These are phyloP conservation scores for Melipona beecheii DNA, from an alignment of 2,888 invertebrate genomes.

Conservation along the genomic window DNA sequence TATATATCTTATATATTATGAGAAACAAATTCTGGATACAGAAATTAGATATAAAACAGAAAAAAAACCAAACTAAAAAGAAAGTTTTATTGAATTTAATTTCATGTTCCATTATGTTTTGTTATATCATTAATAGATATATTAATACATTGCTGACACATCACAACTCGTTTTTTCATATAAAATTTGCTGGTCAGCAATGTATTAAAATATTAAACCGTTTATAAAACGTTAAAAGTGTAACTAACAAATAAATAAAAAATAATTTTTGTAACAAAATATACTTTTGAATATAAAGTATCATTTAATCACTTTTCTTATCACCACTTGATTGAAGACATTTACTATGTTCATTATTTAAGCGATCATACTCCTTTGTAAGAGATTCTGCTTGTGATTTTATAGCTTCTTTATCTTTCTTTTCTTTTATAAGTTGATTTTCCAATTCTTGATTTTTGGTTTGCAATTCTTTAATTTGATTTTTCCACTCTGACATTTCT, in stretches of 20 bases:
- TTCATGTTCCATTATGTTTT: not conserved
- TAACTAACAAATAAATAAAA: not conserved
- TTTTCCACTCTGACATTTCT: slow-evolving; percentile 83
- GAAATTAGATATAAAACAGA: not conserved
- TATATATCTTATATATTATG: not conserved
- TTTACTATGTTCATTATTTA: slow-evolving; percentile 93
- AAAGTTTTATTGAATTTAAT: not conserved
- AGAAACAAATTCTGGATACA: not conserved
- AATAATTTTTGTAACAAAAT: not conserved
- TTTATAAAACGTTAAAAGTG: not conserved
- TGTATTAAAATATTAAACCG: too few species aligned
- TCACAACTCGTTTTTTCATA: too few species aligned
- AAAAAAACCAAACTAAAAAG: not conserved
- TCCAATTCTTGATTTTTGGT: slow-evolving; percentile 87
- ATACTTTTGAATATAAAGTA: not conserved
- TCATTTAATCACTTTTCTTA: slow-evolving; percentile 83
- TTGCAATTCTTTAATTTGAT: slow-evolving; percentile 86
- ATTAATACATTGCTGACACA: too few species aligned
- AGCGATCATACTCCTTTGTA: slow-evolving; percentile 95
- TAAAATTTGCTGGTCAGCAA: too few species aligned
- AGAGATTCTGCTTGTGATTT: slow-evolving; percentile 96
- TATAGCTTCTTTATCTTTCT: slow-evolving; percentile 93
- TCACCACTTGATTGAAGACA: slow-evolving; percentile 86
- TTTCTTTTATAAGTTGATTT: slow-evolving; percentile 87
- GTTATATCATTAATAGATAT: not conserved